A percentile compares a stretch with the other conserved stretches of the same genome.
Conservation (phyloP, 2,888 invertebrate genomes). For the Hirtodrosophila histrioides region DNA sequence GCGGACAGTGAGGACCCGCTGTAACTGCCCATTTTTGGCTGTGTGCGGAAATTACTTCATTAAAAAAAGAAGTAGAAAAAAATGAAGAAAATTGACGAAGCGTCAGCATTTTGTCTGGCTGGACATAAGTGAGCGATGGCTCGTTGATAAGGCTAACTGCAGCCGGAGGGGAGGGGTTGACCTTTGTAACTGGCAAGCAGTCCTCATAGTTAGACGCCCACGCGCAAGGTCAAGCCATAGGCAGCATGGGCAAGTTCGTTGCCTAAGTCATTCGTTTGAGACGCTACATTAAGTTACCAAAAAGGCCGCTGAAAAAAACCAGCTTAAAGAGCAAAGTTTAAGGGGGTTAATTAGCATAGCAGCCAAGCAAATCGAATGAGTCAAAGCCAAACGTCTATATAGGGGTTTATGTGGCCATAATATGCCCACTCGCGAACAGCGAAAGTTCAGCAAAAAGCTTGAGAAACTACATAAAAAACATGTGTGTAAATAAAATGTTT, state of each 20-base stretch:
- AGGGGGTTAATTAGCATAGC: conserved; percentile 59
- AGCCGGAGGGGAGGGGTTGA: conserved; percentile 5
- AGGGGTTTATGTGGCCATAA: conserved; percentile 24
- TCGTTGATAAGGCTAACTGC: neutral
- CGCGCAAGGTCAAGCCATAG: conserved; percentile 52
- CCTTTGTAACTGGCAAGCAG: conserved; percentile 10
- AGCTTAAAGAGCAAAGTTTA: conserved; percentile 66
- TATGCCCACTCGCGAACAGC: conserved; percentile 44
- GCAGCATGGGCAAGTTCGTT: conserved; percentile 58
- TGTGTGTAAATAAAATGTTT: conserved; percentile 48
- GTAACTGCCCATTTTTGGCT: conserved; percentile 24
- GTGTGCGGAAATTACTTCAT: conserved; percentile 72
- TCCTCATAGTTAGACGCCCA: conserved; percentile 29
- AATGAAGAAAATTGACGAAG: neutral
- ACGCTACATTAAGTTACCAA: conserved; percentile 16
- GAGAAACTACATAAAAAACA: conserved; percentile 51
- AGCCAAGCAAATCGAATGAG: conserved; percentile 52
- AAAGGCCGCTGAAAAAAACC: conserved; percentile 1
- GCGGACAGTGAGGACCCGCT: conserved; percentile 12
- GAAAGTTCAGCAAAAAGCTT: conserved; percentile 64
- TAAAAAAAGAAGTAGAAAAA: conserved; percentile 29
- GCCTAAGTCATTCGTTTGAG: conserved; percentile 65
- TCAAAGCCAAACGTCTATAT: conserved; percentile 46
- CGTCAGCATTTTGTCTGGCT: neutral
- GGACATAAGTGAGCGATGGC: conserved; percentile 12